phyloP scores from a whole-genome alignment of 2,113 vertebrate genomes.

The Lichenostomus cassidix region DNA sequence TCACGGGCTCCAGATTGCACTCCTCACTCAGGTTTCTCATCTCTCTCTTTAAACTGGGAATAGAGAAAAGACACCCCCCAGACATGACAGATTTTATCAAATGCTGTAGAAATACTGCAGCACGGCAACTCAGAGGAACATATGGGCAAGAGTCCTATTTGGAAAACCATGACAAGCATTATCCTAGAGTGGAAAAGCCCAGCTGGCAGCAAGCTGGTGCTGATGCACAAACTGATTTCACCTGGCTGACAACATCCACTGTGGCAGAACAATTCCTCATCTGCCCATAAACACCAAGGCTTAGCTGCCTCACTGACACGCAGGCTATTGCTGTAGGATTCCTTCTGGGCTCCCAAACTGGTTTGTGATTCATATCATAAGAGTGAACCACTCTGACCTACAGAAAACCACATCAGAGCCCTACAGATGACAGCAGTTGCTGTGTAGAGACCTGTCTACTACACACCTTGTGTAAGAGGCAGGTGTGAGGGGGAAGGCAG shows the following conservation, averaged over 20 bases:
- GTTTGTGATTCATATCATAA: not conserved
- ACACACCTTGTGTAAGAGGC: not conserved
- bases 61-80: not conserved
- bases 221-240: not conserved
- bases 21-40: conserved; percentile 89
- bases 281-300: not conserved
- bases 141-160: not conserved
- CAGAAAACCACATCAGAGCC: not conserved
- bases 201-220: conserved; percentile 7
- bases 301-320: not conserved
- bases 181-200: not conserved
- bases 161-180: not conserved
- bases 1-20: conserved; percentile 87
- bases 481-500: not conserved
- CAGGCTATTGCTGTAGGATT: not conserved
- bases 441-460: not conserved
- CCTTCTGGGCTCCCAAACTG: not conserved
- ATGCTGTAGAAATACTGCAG: not conserved
- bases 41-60: conserved; percentile 89
- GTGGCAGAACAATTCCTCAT: not conserved
- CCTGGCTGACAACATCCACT: not conserved
- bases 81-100: not conserved
- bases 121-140: not conserved
- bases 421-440: not conserved
- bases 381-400: not conserved